Percentiles rank a stretch among this genome's conserved stretches.
These are phyloP conservation scores for Nebria salina DNA, from an alignment of 2,888 invertebrate genomes.

Conservation along the genomic window DNA sequence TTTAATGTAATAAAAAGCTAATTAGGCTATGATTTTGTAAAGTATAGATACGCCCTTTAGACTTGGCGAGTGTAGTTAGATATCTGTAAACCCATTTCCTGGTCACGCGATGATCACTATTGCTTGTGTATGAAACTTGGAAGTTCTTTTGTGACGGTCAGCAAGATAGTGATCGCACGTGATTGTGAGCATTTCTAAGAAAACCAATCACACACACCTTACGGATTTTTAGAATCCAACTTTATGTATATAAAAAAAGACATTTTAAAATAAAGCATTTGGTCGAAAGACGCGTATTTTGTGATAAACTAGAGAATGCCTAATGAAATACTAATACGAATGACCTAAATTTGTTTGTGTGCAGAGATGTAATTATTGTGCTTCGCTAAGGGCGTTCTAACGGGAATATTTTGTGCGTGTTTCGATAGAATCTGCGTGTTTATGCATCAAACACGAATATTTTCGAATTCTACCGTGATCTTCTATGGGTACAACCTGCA, in stretches of 20 bases:
- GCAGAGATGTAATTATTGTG: constrained; percentile 12
- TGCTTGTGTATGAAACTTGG: no score
- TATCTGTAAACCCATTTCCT: no score
- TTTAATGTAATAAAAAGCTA: no score
- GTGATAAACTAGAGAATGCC: neutral
- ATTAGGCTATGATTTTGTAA: no score
- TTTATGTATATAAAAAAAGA: neutral
- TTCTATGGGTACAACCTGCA: constrained; percentile 3
- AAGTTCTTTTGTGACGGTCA: no score
- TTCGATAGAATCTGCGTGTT: constrained; percentile 14
- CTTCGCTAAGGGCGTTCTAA: neutral
- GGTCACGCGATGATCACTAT: no score
- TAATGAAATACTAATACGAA: neutral
- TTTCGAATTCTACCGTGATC: constrained; percentile 7
- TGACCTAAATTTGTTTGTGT: constrained; percentile 10
- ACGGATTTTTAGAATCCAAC: no score
- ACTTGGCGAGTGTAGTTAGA: no score
- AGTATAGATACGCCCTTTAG: no score
- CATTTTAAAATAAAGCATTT: neutral
- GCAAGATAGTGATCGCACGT: no score
- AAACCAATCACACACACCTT: no score
- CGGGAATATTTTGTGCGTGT: constrained; percentile 19
- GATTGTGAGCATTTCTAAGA: no score
- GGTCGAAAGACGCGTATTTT: neutral
- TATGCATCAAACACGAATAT: constrained; percentile 17